phyloP scores from a whole-genome alignment of 2,797 vertebrate species.

The Rhabdomys pumilio region DNA sequence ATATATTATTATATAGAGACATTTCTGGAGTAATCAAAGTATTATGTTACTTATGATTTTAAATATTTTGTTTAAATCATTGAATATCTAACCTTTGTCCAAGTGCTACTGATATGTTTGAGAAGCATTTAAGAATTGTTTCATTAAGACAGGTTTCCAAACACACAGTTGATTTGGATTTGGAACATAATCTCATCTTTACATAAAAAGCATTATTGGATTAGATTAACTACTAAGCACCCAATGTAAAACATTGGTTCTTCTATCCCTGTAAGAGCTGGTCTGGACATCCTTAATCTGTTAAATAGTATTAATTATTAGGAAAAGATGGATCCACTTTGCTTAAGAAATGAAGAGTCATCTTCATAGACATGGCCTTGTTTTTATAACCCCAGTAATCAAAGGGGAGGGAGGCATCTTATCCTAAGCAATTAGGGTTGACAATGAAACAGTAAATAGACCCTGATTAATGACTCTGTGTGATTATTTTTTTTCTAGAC shows the following conservation, averaged over 20 bases:
- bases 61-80: slow-evolving; percentile 12
- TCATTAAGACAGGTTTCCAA: neutral
- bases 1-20: too few species aligned
- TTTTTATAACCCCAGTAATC: slow-evolving; percentile 72
- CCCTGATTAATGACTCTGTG: slow-evolving; percentile 76
- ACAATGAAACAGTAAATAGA: slow-evolving; percentile 77
- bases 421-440: slow-evolving; percentile 78
- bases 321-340: neutral
- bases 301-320: neutral
- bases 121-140: neutral
- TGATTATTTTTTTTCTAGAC: slow-evolving; percentile 72
- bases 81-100: neutral
- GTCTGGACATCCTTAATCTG: neutral
- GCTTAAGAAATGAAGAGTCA: neutral
- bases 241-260: neutral
- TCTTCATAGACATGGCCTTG: slow-evolving; percentile 40
- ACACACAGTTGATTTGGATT: neutral
- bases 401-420: slow-evolving; percentile 58
- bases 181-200: neutral
- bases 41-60: neutral
- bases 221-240: neutral
- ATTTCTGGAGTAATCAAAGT: neutral
- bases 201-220: neutral
- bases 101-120: neutral
- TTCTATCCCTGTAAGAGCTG: neutral